These are phyloP conservation scores for Circaetus cinerascens DNA, from an alignment of 2,113 vertebrate species.

Conservation along the genomic window DNA sequence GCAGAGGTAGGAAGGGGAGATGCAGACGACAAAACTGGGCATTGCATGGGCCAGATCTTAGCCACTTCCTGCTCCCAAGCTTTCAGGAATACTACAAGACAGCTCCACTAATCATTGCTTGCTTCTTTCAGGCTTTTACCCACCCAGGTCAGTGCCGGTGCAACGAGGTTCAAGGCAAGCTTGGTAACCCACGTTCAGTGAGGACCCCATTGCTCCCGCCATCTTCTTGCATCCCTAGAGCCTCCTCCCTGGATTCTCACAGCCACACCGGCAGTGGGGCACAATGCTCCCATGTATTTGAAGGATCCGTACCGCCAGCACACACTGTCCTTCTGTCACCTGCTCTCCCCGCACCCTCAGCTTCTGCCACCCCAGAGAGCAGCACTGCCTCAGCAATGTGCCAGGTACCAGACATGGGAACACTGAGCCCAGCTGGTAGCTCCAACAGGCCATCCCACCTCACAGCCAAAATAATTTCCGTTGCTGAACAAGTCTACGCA, in stretches of 20 bases:
- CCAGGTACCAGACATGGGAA: neutral
- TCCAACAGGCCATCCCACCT: neutral
- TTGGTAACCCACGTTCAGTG: neutral
- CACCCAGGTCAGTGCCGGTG: rapidly evolving
- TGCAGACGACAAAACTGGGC: neutral
- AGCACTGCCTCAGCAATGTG: neutral
- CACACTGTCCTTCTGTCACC: neutral
- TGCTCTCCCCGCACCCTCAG: neutral
- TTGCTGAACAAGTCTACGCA: neutral
- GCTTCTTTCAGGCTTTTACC: neutral
- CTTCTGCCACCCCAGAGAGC: neutral
- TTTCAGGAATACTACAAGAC: neutral
- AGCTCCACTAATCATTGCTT: neutral
- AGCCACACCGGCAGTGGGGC: rapidly evolving
- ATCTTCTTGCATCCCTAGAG: neutral
- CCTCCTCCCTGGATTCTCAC: neutral
- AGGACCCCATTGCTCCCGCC: neutral
- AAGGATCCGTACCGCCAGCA: neutral
- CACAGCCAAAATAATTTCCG: neutral
- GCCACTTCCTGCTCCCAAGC: neutral
- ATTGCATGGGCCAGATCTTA: neutral
- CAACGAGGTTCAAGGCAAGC: neutral
- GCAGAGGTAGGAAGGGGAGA: neutral
- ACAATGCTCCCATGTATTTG: rapidly evolving
- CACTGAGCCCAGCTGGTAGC: neutral